These are phyloP conservation scores for Tiliacea aurago DNA, from an alignment of 2,888 invertebrate genomes.

Conservation along the genomic window DNA sequence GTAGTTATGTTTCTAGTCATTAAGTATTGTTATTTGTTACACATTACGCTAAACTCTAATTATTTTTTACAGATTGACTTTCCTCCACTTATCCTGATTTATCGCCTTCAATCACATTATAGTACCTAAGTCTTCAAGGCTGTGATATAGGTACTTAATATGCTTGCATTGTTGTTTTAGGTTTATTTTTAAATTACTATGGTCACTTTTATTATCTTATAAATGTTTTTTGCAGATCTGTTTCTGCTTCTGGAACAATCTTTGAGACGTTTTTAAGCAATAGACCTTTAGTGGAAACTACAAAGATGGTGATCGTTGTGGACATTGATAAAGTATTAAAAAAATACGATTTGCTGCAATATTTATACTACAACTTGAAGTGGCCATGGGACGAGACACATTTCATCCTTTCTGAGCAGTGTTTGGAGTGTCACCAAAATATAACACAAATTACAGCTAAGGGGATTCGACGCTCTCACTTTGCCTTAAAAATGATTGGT, in stretches of 20 bases:
- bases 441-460: constrained; percentile 4
- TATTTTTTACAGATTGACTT: constrained; percentile 5
- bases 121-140: no score
- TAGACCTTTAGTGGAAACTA: background rate
- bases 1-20: constrained; percentile 2
- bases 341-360: constrained; percentile 34
- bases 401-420: constrained; percentile 1
- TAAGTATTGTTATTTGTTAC: background rate
- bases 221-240: background rate
- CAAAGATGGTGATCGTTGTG: constrained; percentile 34
- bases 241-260: background rate
- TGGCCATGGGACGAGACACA: constrained; percentile 29
- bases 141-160: no score
- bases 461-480: constrained; percentile 1
- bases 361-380: constrained; percentile 21
- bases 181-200: no score
- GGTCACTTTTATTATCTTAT: no score
- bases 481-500: constrained; percentile 16
- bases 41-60: background rate
- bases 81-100: no score
- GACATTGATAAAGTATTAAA: constrained; percentile 45
- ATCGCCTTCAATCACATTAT: no score
- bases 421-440: constrained; percentile 2
- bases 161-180: no score
- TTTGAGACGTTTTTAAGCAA: no score